Percentiles rank a stretch among this genome's conserved stretches.
These are phyloP conservation scores for Calyptommatus sinebrachiatus DNA, from an alignment of 2,113 vertebrate genomes.

Conservation along the genomic window DNA sequence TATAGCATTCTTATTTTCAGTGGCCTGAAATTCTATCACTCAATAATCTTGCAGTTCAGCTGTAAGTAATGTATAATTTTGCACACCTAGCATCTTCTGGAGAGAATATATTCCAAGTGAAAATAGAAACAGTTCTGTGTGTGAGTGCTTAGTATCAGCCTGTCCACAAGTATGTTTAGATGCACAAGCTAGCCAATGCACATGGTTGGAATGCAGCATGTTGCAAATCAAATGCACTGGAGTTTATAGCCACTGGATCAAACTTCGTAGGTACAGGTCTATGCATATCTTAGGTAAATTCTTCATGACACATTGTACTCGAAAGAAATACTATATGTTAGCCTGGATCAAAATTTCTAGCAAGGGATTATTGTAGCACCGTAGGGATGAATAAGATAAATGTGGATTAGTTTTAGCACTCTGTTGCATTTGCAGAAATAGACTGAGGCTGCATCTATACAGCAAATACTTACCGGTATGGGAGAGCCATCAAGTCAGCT, in stretches of 20 bases:
- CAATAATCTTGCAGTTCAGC: not conserved
- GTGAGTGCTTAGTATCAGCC: too few relatives aligned
- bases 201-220: not conserved
- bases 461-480: too few relatives aligned
- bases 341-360: too few relatives aligned
- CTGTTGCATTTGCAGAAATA: not conserved
- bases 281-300: not conserved
- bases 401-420: too few relatives aligned
- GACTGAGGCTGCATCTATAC: not conserved
- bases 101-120: not conserved
- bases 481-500: too few relatives aligned
- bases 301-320: not conserved
- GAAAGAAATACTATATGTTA: too few relatives aligned
- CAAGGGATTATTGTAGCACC: too few relatives aligned
- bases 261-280: not conserved
- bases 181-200: not conserved
- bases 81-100: constrained; percentile 1
- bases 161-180: not conserved
- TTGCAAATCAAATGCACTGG: too few relatives aligned
- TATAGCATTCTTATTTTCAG: constrained; percentile 1
- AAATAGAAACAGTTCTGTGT: not conserved
- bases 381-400: too few relatives aligned
- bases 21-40: constrained; percentile 23
- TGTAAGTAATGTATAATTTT: not conserved
- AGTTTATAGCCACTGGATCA: not conserved